Percentiles rank a stretch among this genome's conserved stretches.
Conservation (phyloP, 64 coral and sea anemone species). For the Montipora efflorescens region DNA sequence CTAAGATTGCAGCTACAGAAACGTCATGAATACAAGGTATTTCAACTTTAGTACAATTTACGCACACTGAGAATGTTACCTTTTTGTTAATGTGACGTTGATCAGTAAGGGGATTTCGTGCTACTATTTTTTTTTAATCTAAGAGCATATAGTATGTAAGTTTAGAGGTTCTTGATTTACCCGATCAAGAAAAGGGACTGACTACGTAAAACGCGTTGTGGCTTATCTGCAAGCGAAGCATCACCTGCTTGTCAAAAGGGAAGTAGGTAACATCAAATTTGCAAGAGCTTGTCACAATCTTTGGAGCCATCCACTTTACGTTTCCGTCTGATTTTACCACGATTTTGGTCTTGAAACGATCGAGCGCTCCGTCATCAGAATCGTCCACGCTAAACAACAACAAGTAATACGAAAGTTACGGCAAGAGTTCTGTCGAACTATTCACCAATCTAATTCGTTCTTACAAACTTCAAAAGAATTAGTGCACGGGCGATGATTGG, state of each 20-base stretch:
- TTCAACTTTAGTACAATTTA: too few species aligned
- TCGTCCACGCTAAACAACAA: slow-evolving; percentile 55
- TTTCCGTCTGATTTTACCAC: slow-evolving; percentile 24
- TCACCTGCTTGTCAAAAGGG: slow-evolving; percentile 86
- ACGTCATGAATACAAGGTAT: too few species aligned
- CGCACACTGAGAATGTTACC: too few species aligned
- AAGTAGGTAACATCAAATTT: slow-evolving; percentile 89
- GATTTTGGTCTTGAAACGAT: slow-evolving; percentile 80
- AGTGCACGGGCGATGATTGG: too few species aligned
- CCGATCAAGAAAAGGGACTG: too few species aligned
- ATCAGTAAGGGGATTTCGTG: too few species aligned
- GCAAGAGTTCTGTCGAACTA: background rate
- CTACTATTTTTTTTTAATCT: too few species aligned
- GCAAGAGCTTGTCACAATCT: slow-evolving; percentile 71
- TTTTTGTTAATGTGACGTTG: too few species aligned
- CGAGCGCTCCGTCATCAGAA: slow-evolving; percentile 79
- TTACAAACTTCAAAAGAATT: background rate
- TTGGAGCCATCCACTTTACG: slow-evolving; percentile 79
- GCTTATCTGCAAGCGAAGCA: background rate
- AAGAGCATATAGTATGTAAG: too few species aligned
- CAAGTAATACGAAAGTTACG: background rate
- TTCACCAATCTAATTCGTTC: background rate
- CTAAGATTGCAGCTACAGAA: too few species aligned
- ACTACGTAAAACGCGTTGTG: too few species aligned
- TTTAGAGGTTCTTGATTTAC: too few species aligned